These are phyloP conservation scores for Dorcus hopei DNA, from an alignment of 2,888 invertebrate species.

Conservation along the genomic window DNA sequence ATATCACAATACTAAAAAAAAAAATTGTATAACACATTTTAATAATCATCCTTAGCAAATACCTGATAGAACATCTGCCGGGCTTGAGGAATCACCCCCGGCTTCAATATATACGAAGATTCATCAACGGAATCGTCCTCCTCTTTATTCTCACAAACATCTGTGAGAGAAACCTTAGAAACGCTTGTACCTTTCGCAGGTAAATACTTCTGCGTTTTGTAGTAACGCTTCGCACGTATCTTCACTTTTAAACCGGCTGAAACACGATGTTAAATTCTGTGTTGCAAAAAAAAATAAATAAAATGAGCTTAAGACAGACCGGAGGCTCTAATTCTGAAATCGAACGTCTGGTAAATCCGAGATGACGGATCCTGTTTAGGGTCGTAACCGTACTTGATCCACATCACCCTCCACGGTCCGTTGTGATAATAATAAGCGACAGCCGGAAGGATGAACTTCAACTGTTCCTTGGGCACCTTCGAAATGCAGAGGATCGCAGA, in stretches of 20 bases:
- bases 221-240: conserved; percentile 51
- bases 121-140: conserved; percentile 40
- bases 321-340: conserved; percentile 69
- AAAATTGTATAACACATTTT: conserved; percentile 3
- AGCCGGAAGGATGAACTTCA: conserved; percentile 78
- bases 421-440: conserved; percentile 81
- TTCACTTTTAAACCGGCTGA: conserved; percentile 53
- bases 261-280: background rate
- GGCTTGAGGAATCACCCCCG: conserved; percentile 74
- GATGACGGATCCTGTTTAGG: conserved; percentile 77
- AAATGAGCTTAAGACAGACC: conserved; percentile 47
- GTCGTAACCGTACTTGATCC: conserved; percentile 90
- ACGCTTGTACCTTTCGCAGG: conserved; percentile 1
- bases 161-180: conserved; percentile 27
- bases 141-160: conserved; percentile 20
- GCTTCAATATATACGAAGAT: conserved; percentile 59
- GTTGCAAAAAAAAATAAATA: background rate
- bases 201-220: conserved; percentile 7
- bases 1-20: conserved; percentile 73
- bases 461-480: conserved; percentile 57
- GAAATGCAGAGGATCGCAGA: conserved; percentile 68
- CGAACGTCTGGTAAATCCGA: conserved; percentile 84
- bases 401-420: conserved; percentile 92
- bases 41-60: background rate
- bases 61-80: conserved; percentile 90